Percentiles rank a stretch among this genome's conserved stretches.
These are phyloP conservation scores for Macaca mulatta DNA, from an alignment of 2,113 vertebrate genomes.

Conservation along the genomic window DNA sequence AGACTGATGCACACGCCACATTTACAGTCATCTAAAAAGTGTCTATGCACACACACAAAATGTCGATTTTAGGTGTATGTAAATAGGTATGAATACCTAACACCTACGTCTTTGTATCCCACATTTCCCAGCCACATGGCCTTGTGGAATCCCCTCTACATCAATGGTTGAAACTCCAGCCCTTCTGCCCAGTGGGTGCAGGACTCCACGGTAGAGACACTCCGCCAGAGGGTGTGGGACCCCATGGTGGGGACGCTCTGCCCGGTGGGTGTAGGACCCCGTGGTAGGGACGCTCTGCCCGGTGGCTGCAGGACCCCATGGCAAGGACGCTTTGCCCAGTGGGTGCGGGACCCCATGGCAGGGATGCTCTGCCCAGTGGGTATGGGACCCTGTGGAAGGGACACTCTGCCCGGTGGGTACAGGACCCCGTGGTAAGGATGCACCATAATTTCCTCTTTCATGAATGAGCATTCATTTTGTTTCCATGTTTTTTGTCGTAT, in stretches of 20 bases:
- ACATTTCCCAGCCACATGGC: neutral
- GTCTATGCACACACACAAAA: too few species aligned
- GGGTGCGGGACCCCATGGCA: accelerated
- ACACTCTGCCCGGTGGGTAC: too few species aligned
- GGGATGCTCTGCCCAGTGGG: too few species aligned
- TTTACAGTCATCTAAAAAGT: neutral
- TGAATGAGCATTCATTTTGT: neutral
- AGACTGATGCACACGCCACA: accelerated
- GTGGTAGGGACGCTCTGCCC: accelerated
- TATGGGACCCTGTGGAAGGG: accelerated
- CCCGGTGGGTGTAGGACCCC: too few species aligned
- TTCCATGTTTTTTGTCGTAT: neutral
- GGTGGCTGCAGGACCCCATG: accelerated
- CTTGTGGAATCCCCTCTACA: neutral
- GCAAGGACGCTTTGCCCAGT: too few species aligned
- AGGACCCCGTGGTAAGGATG: accelerated
- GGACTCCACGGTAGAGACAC: accelerated
- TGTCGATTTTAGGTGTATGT: too few species aligned
- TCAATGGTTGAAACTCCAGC: neutral
- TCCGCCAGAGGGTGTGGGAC: neutral
- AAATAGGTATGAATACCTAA: neutral
- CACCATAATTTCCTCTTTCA: neutral
- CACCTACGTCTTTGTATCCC: neutral
- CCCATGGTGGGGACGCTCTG: accelerated
- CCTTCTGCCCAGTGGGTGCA: too few species aligned